phyloP scores from a whole-genome alignment of 1,140 invertebrate species.

The Drosophila subobscura region DNA sequence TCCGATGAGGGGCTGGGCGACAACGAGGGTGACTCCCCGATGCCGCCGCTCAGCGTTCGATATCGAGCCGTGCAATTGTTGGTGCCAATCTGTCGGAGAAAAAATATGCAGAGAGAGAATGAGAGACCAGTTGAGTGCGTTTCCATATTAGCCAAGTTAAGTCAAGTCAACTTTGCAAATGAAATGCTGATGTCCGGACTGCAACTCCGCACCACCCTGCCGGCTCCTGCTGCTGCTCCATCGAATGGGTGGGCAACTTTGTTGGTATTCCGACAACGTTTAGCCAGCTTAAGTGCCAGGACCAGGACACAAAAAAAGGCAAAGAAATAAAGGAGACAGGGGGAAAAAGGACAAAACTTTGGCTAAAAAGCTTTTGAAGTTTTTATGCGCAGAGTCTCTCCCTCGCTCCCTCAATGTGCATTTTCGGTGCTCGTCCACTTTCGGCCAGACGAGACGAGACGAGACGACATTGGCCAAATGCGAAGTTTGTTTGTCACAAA shows the following conservation, averaged over 20 bases:
- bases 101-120: constrained; percentile 1
- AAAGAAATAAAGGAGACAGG: background rate
- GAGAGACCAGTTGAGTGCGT: constrained; percentile 61
- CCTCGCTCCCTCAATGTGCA: constrained; percentile 56
- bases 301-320: constrained; percentile 25
- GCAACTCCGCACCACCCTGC: background rate
- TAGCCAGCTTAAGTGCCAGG: constrained; percentile 74
- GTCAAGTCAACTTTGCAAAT: constrained; percentile 71
- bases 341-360: constrained; percentile 51
- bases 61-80: constrained; percentile 83
- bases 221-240: background rate
- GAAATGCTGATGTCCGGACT: constrained; percentile 47
- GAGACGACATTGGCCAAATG: constrained; percentile 39
- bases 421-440: constrained; percentile 58
- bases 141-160: constrained; percentile 55
- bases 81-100: constrained; percentile 76
- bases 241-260: background rate
- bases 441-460: constrained; percentile 19
- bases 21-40: constrained; percentile 81
- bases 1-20: constrained; percentile 83
- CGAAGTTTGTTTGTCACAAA: constrained; percentile 81
- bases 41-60: constrained; percentile 79
- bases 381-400: constrained; percentile 51
- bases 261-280: constrained; percentile 62
- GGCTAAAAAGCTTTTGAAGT: constrained; percentile 78